phyloP scores from a whole-genome alignment of 2,888 invertebrate genomes.

The Erebia aethiops region DNA sequence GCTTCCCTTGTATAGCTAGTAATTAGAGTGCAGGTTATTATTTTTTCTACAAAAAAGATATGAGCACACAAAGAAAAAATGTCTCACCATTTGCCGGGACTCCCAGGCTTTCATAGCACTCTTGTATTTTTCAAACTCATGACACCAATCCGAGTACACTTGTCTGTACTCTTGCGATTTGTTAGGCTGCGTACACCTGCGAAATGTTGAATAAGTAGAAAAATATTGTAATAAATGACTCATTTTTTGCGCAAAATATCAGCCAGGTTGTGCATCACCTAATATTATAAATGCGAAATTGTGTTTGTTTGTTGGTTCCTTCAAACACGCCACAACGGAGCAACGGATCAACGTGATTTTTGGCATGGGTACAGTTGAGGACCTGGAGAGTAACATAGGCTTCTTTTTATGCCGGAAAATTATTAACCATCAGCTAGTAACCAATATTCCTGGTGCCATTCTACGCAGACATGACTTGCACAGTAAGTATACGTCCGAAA shows the following conservation, averaged over 20 bases:
- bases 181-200: constrained; percentile 82
- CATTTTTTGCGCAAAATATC: neutral
- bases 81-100: constrained; percentile 82
- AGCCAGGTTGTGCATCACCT: neutral
- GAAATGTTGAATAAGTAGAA: constrained; percentile 38
- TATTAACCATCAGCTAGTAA: too few relatives aligned
- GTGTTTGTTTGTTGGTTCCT: too few relatives aligned
- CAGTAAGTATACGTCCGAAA: neutral
- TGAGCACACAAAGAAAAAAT: neutral
- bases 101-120: constrained; percentile 86
- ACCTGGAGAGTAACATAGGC: too few relatives aligned
- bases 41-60: neutral
- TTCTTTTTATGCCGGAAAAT: too few relatives aligned
- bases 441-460: too few relatives aligned
- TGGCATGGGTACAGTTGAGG: too few relatives aligned
- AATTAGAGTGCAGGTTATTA: neutral
- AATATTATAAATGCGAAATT: too few relatives aligned
- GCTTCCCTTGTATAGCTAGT: neutral
- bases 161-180: constrained; percentile 84
- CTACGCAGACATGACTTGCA: too few relatives aligned
- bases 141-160: constrained; percentile 88
- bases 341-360: too few relatives aligned
- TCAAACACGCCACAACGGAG: too few relatives aligned
- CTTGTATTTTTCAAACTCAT: constrained; percentile 88
- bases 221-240: neutral